A percentile compares a stretch with the other conserved stretches of the same genome.
Conservation (phyloP, 1,140 invertebrate genomes). For the Drosophila pseudoananassae region DNA sequence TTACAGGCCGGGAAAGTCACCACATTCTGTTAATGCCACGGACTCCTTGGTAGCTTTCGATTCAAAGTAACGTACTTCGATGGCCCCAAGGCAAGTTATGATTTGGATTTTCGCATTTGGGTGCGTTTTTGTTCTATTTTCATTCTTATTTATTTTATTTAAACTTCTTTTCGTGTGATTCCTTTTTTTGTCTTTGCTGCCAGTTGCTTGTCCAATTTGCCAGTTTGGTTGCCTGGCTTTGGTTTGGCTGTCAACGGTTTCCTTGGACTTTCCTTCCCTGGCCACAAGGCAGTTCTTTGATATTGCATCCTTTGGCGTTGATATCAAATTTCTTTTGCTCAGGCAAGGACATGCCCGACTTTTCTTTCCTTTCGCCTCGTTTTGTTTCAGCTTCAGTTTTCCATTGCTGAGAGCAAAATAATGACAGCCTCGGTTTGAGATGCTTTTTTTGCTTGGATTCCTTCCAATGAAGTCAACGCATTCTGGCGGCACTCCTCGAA, state of each 20-base stretch:
- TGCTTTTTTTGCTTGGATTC: conserved; percentile 48
- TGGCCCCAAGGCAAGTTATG: conserved; percentile 48
- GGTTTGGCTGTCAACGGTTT: conserved; percentile 68
- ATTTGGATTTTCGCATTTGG: conserved; percentile 55
- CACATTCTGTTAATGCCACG: conserved; percentile 66
- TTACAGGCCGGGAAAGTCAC: conserved; percentile 69
- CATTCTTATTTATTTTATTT: not conserved
- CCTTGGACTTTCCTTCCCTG: conserved; percentile 36
- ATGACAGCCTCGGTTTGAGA: conserved; percentile 65
- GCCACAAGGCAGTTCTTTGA: conserved; percentile 77
- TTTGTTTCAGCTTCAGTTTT: conserved; percentile 38
- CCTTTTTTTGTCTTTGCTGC: conserved; percentile 22
- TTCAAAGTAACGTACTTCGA: conserved; percentile 1
- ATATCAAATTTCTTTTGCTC: conserved; percentile 67
- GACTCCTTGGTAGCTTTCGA: conserved; percentile 34
- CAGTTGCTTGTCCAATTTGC: conserved; percentile 68
- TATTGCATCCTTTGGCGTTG: conserved; percentile 77
- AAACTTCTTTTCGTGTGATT: not conserved
- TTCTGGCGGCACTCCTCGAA: conserved; percentile 21
- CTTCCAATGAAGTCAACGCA: conserved; percentile 44
- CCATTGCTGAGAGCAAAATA: conserved; percentile 46
- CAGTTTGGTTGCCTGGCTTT: conserved; percentile 63
- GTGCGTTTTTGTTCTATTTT: conserved; percentile 21
- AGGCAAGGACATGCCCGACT: conserved; percentile 52
- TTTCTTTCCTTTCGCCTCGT: conserved; percentile 43